A percentile compares a stretch with the other conserved stretches of the same genome.
These are phyloP conservation scores for Caenorhabditis zanzibari DNA, from an alignment of 2,888 invertebrate species.

Conservation along the genomic window DNA sequence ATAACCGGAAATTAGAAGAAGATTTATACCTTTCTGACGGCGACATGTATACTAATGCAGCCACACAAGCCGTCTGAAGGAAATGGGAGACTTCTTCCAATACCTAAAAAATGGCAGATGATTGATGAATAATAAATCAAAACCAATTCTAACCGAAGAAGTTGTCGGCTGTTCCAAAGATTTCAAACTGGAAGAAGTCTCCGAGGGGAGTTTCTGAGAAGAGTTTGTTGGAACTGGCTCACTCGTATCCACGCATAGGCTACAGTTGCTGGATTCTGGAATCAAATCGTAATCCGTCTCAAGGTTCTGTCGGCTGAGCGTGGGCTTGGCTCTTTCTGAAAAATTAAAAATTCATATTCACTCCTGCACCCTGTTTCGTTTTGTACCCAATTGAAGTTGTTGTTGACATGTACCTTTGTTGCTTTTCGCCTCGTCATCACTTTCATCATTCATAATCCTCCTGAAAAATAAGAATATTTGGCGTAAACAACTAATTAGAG, in stretches of 20 bases:
- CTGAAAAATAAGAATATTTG: background rate
- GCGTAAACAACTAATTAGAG: background rate
- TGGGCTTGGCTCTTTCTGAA: background rate
- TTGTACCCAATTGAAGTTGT: background rate
- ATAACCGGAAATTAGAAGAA: background rate
- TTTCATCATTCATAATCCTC: slow-evolving; percentile 1
- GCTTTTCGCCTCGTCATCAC: background rate
- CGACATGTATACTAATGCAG: slow-evolving; percentile 36
- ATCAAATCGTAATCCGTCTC: background rate
- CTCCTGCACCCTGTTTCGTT: background rate
- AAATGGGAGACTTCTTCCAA: slow-evolving; percentile 59
- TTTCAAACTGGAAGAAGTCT: slow-evolving; percentile 35
- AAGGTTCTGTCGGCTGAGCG: background rate
- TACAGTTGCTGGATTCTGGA: slow-evolving; percentile 13
- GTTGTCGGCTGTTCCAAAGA: slow-evolving; percentile 53
- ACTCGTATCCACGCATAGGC: background rate
- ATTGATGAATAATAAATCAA: background rate
- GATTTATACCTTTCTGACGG: slow-evolving; percentile 44
- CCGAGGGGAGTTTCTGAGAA: slow-evolving; percentile 3
- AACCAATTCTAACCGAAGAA: slow-evolving; percentile 28
- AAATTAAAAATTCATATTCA: background rate
- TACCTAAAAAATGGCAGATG: slow-evolving; percentile 33
- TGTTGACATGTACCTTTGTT: background rate
- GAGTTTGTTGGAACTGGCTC: slow-evolving; percentile 34
- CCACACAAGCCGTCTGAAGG: slow-evolving; percentile 47